Conservation (phyloP, 1,140 invertebrate species). For the Aphaenogaster ashmeadi region DNA sequence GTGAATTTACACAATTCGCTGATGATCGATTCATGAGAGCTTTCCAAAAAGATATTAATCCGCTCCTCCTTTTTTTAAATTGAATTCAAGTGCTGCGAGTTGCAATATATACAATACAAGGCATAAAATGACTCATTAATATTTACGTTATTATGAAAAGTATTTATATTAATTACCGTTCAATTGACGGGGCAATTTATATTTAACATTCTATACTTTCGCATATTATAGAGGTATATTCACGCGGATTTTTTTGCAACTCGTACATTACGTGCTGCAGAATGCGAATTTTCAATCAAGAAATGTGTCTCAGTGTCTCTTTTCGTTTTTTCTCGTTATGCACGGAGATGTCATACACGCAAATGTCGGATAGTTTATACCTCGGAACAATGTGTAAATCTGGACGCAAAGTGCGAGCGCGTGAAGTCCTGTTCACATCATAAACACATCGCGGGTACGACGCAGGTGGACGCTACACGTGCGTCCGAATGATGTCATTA, state of each 20-base stretch:
- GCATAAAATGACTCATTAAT: neutral
- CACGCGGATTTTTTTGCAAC: neutral
- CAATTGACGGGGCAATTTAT: neutral
- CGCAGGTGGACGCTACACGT: slow-evolving; percentile 72
- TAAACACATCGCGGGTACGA: slow-evolving; percentile 50
- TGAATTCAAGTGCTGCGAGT: neutral
- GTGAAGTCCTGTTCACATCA: slow-evolving; percentile 4
- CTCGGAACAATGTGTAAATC: slow-evolving; percentile 27
- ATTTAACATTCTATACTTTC: neutral
- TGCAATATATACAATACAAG: neutral
- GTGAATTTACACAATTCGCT: slow-evolving; percentile 7
- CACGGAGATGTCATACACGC: neutral
- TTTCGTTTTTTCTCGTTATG: neutral
- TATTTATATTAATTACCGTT: neutral
- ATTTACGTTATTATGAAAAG: neutral
- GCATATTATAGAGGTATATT: neutral
- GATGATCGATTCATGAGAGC: neutral
- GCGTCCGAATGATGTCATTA: slow-evolving; percentile 70
- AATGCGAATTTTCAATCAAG: neutral
- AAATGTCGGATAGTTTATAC: neutral
- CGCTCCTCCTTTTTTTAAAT: neutral
- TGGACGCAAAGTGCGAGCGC: slow-evolving; percentile 46
- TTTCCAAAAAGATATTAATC: neutral
- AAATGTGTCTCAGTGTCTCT: neutral
- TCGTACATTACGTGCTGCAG: neutral